Evolutionary conservation across 1,140 invertebrate species (phyloP), one percentile per base, ranked within the genome.

Genomic region (Ruditapes philippinarum): DNA sequence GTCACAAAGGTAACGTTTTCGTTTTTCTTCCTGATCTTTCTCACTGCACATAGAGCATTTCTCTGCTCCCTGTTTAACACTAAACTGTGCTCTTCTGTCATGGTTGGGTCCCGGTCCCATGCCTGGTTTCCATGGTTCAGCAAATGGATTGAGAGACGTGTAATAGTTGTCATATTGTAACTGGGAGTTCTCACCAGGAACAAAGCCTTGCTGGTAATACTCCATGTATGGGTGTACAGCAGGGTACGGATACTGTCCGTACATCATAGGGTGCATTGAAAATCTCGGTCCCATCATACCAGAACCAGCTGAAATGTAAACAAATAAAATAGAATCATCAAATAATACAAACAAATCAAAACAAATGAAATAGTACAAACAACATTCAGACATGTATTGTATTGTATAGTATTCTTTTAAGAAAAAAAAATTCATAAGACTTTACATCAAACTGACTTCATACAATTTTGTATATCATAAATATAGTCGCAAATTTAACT

Each of bases 261-360:
- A 84, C 85, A 88, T 88, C 74, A 88, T 80, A 0, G 74, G 85
- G 17, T 88, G 76, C 85, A 88, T 88, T 2, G 85, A 70, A 65
- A 80, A 88, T 51, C 85, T 28, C 2, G 74, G 85, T 22, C 85
- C 85, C 85, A 88, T 88, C 85, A 88, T 88, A 9, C 54, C 76
- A 3, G 74, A 9, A n/a, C n/a, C n/a, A n/a, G n/a, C n/a, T n/a
- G n/a, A n/a, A n/a, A n/a, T n/a, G n/a, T n/a, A n/a, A n/a, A n/a
- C n/a, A n/a, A n/a, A n/a, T n/a, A n/a, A n/a, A n/a, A n/a, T n/a
- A n/a, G n/a, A n/a, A n/a, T n/a, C n/a, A n/a, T n/a, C n/a, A n/a
- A n/a, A n/a, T n/a, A n/a, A n/a, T n/a, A n/a, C n/a, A n/a, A n/a
- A n/a, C n/a, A n/a, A n/a, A n/a, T n/a, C n/a, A n/a, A n/a, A n/a